phyloP scores from a whole-genome alignment of 2,113 vertebrate species.

The Embiotoca jacksoni region DNA sequence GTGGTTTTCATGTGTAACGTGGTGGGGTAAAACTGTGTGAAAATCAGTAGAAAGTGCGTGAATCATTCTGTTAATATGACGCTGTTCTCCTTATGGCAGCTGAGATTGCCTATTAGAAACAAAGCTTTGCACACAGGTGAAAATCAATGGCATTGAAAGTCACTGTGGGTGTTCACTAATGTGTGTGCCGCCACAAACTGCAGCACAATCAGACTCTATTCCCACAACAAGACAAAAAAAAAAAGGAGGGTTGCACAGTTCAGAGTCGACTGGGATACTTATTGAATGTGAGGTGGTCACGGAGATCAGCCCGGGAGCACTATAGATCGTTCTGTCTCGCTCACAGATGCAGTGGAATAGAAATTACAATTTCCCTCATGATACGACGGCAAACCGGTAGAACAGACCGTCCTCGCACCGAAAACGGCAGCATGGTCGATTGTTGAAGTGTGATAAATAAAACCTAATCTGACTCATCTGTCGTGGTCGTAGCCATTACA shows the following conservation, averaged over 20 bases:
- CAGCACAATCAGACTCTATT: constrained; percentile 52
- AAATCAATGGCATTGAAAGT: constrained; percentile 71
- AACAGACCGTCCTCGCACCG: no score
- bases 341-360: background rate
- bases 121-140: constrained; percentile 53
- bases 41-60: background rate
- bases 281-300: constrained; percentile 3
- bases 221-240: constrained; percentile 27
- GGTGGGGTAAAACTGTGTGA: background rate
- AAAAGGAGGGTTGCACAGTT: constrained; percentile 32
- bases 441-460: no score
- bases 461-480: no score
- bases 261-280: constrained; percentile 4
- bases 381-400: no score
- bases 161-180: constrained; percentile 56
- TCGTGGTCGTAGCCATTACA: no score
- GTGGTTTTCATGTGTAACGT: no score
- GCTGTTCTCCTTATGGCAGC: constrained; percentile 37
- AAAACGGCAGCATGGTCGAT: no score
- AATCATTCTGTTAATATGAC: constrained; percentile 22
- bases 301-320: constrained; percentile 4
- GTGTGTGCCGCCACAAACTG: constrained; percentile 27
- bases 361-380: background rate
- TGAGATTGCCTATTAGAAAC: constrained; percentile 58
- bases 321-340: constrained; percentile 1